Evolutionary conservation across 2,797 vertebrate genomes (phyloP).

Genomic region (Paratrypauchen microcephalus): DNA sequence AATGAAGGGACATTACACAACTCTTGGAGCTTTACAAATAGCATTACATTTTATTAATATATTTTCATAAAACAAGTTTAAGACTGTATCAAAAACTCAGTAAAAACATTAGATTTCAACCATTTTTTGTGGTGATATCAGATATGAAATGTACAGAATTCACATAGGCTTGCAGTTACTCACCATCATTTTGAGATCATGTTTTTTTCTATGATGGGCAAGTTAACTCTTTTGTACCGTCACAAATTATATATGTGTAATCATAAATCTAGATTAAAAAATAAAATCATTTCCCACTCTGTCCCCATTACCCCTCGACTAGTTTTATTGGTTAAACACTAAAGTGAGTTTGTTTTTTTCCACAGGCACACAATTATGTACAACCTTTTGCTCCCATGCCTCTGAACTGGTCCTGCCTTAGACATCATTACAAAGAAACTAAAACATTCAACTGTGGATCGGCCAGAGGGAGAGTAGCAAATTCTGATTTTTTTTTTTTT

Average conservation of each 20-base stretch:
- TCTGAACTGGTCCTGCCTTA: conserved; percentile 50
- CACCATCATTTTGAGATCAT: conserved; percentile 67
- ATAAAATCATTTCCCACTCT: conserved; percentile 67
- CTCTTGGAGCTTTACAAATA: conserved; percentile 78
- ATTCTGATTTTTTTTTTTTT: neutral
- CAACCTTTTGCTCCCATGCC: conserved; percentile 67
- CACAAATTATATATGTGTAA: conserved; percentile 68
- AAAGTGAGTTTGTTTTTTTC: conserved; percentile 68
- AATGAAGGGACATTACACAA: conserved; percentile 50
- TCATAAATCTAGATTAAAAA: conserved; percentile 78
- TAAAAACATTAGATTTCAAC: conserved; percentile 84
- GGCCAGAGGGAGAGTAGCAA: neutral
- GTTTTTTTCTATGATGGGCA: conserved; percentile 65
- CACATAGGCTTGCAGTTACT: conserved; percentile 67
- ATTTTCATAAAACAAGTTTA: conserved; percentile 83
- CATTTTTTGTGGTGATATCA: conserved; percentile 76
- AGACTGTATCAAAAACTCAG: conserved; percentile 84
- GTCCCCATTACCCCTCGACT: conserved; percentile 40
- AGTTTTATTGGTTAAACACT: conserved; percentile 73
- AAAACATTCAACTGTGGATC: conserved; percentile 48
- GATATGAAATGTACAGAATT: conserved; percentile 81
- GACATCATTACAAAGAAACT: conserved; percentile 36
- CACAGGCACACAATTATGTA: conserved; percentile 81
- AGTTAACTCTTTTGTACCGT: conserved; percentile 62
- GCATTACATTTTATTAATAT: conserved; percentile 83